Evolutionary conservation across 2,888 invertebrate species (phyloP).

Genomic region (Kuschelorhynchus macadamiae): DNA sequence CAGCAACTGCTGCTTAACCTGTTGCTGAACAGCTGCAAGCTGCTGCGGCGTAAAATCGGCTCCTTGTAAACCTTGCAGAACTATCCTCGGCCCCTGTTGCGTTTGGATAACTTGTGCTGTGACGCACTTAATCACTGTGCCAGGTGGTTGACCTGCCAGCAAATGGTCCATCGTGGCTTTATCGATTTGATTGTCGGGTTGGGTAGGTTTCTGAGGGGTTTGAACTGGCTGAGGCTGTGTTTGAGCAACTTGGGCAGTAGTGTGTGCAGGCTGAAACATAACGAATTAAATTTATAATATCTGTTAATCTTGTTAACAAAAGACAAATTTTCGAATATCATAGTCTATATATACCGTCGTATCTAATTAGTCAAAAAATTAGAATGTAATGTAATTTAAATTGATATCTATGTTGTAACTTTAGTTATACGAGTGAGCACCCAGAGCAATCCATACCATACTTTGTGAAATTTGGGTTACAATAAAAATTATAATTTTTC

Average conservation of each 20-base stretch:
- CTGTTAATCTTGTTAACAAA: no score
- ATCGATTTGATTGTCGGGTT: slow-evolving; percentile 56
- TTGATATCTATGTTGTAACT: no score
- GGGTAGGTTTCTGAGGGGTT: slow-evolving; percentile 28
- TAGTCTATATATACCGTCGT: no score
- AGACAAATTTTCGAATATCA: no score
- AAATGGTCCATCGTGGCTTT: slow-evolving; percentile 78
- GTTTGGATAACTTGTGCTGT: slow-evolving; percentile 91
- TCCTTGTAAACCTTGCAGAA: slow-evolving; percentile 87
- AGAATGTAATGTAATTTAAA: no score
- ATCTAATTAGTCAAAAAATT: no score
- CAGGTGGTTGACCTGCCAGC: slow-evolving; percentile 85
- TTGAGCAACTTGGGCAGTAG: slow-evolving; percentile 17
- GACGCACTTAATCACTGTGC: slow-evolving; percentile 88
- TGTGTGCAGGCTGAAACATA: no score
- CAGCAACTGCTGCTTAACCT: slow-evolving; percentile 89
- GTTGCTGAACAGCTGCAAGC: slow-evolving; percentile 86
- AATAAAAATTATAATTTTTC: no score
- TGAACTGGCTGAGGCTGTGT: slow-evolving; percentile 17
- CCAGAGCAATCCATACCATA: no score
- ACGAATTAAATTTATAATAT: no score
- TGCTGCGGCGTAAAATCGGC: slow-evolving; percentile 88
- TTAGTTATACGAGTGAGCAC: no score
- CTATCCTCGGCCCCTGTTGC: slow-evolving; percentile 87
- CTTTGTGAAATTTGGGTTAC: no score